These are phyloP conservation scores for Thripadectes ignobilis DNA, from an alignment of 2,797 vertebrate species.

Conservation along the genomic window DNA sequence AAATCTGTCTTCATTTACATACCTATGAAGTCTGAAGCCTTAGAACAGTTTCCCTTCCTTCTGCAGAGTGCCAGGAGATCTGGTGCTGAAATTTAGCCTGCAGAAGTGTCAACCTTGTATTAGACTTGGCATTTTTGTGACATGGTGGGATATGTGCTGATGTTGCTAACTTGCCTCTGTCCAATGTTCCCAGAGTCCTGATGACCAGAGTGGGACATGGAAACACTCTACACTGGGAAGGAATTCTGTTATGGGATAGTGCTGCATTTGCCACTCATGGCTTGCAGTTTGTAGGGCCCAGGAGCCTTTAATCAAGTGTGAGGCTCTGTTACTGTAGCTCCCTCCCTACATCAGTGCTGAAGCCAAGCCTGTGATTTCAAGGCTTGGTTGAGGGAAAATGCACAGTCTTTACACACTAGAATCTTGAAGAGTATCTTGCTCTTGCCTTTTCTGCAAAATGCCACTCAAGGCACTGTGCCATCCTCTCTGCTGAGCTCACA, in stretches of 20 bases:
- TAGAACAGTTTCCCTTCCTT: background rate
- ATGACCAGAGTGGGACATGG: fast-evolving
- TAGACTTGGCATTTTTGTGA: background rate
- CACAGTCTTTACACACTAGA: background rate
- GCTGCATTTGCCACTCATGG: fast-evolving
- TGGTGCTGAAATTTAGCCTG: background rate
- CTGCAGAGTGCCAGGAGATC: background rate
- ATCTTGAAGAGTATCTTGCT: background rate
- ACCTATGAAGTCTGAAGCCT: background rate
- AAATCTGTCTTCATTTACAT: background rate
- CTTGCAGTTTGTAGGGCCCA: background rate
- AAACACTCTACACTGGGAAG: background rate
- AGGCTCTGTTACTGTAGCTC: background rate
- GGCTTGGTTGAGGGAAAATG: background rate
- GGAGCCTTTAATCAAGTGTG: background rate
- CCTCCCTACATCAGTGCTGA: background rate
- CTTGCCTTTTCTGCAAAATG: background rate
- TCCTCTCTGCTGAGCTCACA: conserved; percentile 40
- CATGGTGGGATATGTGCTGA: background rate
- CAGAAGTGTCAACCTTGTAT: background rate
- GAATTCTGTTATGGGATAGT: background rate
- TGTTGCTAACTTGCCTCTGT: background rate
- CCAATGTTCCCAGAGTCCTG: background rate
- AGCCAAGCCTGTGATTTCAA: background rate
- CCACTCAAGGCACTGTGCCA: background rate